Conservation (phyloP, 1,140 invertebrate species). For the Ladona fulva region DNA sequence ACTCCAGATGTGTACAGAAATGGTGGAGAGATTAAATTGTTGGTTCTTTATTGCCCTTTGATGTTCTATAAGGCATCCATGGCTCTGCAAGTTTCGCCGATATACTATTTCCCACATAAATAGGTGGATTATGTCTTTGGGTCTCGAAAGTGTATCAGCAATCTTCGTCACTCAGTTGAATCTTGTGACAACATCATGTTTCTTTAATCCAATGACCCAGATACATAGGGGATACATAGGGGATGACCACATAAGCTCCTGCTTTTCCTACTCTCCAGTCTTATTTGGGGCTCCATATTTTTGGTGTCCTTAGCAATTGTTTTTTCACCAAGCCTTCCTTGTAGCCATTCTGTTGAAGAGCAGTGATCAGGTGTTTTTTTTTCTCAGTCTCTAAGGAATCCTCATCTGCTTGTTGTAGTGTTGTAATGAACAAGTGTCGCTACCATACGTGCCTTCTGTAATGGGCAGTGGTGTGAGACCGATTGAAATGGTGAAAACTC, state of each 20-base stretch:
- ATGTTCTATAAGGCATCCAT: not conserved
- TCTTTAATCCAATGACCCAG: not conserved
- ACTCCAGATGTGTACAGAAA: not conserved
- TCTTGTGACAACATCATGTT: not conserved
- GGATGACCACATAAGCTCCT: not conserved
- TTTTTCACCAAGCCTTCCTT: not conserved
- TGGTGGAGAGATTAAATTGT: not conserved
- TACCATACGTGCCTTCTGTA: no score
- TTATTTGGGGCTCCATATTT: not conserved
- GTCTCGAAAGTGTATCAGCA: not conserved
- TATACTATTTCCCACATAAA: not conserved
- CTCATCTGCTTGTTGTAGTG: no score
- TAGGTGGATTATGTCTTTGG: not conserved
- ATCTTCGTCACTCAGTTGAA: not conserved
- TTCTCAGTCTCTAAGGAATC: no score
- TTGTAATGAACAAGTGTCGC: no score
- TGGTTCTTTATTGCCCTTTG: not conserved
- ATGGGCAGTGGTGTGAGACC: no score
- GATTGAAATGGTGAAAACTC: no score
- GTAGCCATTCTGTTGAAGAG: not conserved
- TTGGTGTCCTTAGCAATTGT: not conserved
- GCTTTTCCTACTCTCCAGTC: not conserved
- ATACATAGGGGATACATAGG: not conserved
- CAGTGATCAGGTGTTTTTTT: not conserved
- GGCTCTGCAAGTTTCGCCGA: not conserved